Base-by-base conservation (phyloP, 2,888 invertebrate species). In the Glyphotaelius pellucidus region DNA sequence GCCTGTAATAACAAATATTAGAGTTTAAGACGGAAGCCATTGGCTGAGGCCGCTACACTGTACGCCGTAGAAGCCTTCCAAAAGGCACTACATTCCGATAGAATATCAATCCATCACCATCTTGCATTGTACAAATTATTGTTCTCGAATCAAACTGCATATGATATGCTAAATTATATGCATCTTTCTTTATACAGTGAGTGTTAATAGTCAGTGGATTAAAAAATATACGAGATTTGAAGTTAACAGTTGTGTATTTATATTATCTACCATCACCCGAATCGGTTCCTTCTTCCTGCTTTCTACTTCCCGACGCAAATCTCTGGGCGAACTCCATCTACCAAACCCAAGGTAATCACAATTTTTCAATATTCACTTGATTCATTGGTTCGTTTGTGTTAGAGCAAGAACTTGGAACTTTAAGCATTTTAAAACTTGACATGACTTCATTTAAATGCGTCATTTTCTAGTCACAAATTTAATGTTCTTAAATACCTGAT, bases 131-230 rank as follows among this genome's bases (percentile, higher is more conserved):
- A 96, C 96, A 96, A 96, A 95, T 86, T 95, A 52, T 95, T 95
- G 95, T 95, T 96, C 96, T 96, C 96, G 96, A 96, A 96, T 95
- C 95, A 95, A 95, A 95, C 94, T 95, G 95, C 95, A 95, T 95
- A 95, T 95, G 95, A 95, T 95, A 94, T 95, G 95, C 95, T 95
- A 96, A 96, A 95, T 96, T 96, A 96, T 95, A 96, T 91, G 91
- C 92, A 91, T 88, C 96, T 96, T 96, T 92, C 92, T 90, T 92
- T 92, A 90, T 92, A 92, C 92, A 96, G 96, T 96, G 96, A 96
- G 96, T 96, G 96, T 96, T 96, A 96, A 95, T 96, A 96, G 96
- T 96, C 96, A 96, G 95, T 96, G 96, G 96, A 96, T 96, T 96
- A 96, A 96, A 96, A 96, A 95, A 94, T 96, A 96, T 96, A 96